phyloP scores from a whole-genome alignment of 1,140 invertebrate genomes.

The Agrypnia vestita region DNA sequence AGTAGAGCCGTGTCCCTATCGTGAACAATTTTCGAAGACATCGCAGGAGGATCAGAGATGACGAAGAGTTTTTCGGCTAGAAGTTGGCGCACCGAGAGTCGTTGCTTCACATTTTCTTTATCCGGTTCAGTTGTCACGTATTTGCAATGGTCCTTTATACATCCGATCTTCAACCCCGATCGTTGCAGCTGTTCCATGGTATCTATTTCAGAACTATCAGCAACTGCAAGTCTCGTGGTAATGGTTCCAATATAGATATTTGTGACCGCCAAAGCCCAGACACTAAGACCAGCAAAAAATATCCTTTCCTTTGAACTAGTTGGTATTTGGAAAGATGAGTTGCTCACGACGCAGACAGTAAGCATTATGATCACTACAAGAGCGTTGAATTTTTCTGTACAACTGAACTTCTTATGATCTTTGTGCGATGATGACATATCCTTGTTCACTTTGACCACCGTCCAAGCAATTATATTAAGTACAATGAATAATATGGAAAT shows the following conservation, averaged over 20 bases:
- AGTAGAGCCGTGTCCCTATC: conserved; percentile 30
- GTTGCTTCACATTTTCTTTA: not conserved
- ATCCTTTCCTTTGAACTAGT: conserved; percentile 41
- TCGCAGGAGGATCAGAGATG: conserved; percentile 8
- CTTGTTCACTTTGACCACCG: conserved; percentile 31
- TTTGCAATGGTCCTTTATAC: conserved; percentile 17
- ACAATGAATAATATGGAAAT: conserved; percentile 7
- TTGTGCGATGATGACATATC: not conserved
- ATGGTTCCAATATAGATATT: conserved; percentile 46
- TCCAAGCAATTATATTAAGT: conserved; percentile 45
- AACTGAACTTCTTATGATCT: not conserved
- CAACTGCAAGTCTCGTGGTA: conserved; percentile 20
- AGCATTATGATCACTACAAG: conserved; percentile 28
- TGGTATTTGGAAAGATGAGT: conserved; percentile 36
- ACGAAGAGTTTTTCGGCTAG: conserved; percentile 24
- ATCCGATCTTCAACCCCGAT: conserved; percentile 37
- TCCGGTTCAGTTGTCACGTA: not conserved
- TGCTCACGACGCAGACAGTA: conserved; percentile 42
- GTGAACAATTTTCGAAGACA: not conserved
- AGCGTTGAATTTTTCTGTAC: not conserved
- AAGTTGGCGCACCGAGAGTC: conserved; percentile 11
- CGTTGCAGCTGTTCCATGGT: conserved; percentile 49
- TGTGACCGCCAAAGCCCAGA: conserved; percentile 46
- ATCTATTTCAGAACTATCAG: conserved; percentile 24
- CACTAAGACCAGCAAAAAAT: conserved; percentile 24